Evolutionary conservation across 2,113 vertebrate genomes (phyloP), one percentile per base, ranked within the genome.

Genomic region (Fregetta grallaria): DNA sequence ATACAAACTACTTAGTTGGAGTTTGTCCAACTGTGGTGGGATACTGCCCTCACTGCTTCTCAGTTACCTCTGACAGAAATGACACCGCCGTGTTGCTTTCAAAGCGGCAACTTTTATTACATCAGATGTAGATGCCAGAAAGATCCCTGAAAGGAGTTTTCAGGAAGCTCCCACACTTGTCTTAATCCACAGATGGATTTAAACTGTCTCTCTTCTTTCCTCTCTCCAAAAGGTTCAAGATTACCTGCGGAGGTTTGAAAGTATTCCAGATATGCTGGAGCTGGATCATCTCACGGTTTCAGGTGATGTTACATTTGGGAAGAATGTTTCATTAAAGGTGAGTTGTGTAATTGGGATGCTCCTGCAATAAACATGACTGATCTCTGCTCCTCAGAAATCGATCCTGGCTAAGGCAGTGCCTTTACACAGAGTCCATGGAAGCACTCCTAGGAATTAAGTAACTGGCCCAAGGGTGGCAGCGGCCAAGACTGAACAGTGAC

Each of bases 201-300:
- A 36, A 68, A 56, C n/a, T 14, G 3, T 65, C 19, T 22, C 12
- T 70, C 1, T 47, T 88, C 59, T 93, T 92, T 56, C 59, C 70
- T 65, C 67, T 70, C 75, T 84, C 91, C 25, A 10, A 83, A 97
- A 99, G 99, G 99, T 99, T 85, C 99, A 99, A 84, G 99, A 99
- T 97, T 99, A 99, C 89, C 88, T 99, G 98, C 98, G 98, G 68
- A 98, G 99, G 79, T 99, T 99, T 91, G 99, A 99, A 98, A 99
- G 99, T 97, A 99, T 99, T 95, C 99, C 99, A 9, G 99, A 99
- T 95, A 99, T 99, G 98, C 98, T 99, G 97, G 99, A 99, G 98
- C 97, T 99, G 91, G 99, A 99, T 98, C 99, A 99, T 96, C 99
- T 99, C 78, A 99, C 99, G 0, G 99, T 99, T 88, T 99, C 99